phyloP scores from a whole-genome alignment of 23 tunicate genomes.

The Halocynthia aurantium region DNA sequence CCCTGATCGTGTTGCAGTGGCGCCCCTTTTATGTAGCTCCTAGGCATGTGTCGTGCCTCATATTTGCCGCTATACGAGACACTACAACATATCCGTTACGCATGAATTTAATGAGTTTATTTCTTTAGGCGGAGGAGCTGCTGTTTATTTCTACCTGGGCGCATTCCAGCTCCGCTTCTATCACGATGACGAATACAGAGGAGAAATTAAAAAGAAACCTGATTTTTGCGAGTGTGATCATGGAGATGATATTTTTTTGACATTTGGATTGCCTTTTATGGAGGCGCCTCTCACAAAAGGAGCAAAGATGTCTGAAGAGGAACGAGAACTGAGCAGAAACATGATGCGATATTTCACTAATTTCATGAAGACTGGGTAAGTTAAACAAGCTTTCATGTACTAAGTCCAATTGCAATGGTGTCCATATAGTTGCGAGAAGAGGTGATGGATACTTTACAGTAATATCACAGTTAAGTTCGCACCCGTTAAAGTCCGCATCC shows the following conservation, averaged over 20 bases:
- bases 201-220: constrained; percentile 9
- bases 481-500: no score
- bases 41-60: no score
- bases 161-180: background rate
- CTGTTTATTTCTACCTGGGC: background rate
- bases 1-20: no score
- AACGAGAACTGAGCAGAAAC: constrained; percentile 26
- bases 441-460: no score
- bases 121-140: constrained; percentile 2
- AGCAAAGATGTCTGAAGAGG: constrained; percentile 38
- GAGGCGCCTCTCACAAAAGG: background rate
- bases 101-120: no score
- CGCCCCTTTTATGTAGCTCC: no score
- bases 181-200: constrained; percentile 17
- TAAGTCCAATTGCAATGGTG: no score
- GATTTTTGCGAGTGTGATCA: constrained; percentile 33
- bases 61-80: no score
- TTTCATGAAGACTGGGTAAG: constrained; percentile 55
- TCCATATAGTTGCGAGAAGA: no score
- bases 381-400: no score
- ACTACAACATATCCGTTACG: no score
- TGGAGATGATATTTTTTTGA: constrained; percentile 20
- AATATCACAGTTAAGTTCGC: no score
- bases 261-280: constrained; percentile 28
- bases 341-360: constrained; percentile 50